A percentile compares a stretch with the other conserved stretches of the same genome.
phyloP scores from a whole-genome alignment of 1,140 invertebrate species.

The Druon quercuslanigerum region DNA sequence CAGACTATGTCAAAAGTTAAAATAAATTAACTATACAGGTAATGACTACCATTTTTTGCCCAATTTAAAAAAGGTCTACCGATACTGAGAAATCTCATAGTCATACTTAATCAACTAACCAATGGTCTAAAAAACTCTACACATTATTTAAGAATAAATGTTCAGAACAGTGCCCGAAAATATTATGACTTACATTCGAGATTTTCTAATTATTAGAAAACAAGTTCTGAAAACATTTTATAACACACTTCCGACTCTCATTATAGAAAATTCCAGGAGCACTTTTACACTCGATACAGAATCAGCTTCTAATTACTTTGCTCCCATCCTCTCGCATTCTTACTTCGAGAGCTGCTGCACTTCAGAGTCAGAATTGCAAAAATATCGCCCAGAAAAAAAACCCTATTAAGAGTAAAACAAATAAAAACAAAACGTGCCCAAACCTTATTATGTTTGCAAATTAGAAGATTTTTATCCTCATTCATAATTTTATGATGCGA shows the following conservation, averaged over 20 bases:
- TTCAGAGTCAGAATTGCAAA: not conserved
- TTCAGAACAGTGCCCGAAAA: no score
- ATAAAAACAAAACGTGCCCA: not conserved
- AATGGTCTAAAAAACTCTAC: no score
- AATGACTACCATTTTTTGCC: no score
- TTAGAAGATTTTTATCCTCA: not conserved
- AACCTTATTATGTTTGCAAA: not conserved
- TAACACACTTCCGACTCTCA: not conserved
- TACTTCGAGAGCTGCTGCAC: not conserved
- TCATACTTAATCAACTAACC: no score
- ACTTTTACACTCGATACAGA: conserved; percentile 1
- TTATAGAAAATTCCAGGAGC: not conserved
- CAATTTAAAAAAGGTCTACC: no score
- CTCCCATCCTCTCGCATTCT: not conserved
- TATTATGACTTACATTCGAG: no score
- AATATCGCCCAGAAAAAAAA: not conserved
- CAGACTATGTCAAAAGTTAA: no score
- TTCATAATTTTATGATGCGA: not conserved
- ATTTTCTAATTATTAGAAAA: no score
- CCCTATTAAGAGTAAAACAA: not conserved
- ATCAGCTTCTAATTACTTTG: conserved; percentile 13
- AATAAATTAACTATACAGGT: no score
- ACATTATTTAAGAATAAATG: no score
- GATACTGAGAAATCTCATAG: no score
- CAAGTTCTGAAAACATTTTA: no score